A percentile compares a stretch with the other conserved stretches of the same genome.
phyloP scores from a whole-genome alignment of 2,113 vertebrate genomes.

The Psittacus erithacus region DNA sequence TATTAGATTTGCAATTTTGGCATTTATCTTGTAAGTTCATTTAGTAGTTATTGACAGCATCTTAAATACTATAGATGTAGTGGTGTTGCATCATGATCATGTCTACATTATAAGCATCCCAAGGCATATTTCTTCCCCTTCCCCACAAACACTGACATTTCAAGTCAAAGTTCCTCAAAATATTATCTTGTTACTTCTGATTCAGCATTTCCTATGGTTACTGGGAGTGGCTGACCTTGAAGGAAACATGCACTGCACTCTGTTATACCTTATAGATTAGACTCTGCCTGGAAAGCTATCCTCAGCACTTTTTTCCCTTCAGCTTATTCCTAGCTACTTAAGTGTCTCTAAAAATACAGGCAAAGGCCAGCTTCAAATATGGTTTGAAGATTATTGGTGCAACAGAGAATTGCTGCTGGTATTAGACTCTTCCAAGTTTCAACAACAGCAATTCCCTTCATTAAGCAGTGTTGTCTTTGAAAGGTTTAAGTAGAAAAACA shows the following conservation, averaged over 20 bases:
- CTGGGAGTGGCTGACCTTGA: neutral
- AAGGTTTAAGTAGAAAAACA: neutral
- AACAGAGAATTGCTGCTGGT: neutral
- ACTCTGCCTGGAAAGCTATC: neutral
- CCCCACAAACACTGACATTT: neutral
- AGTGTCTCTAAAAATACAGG: neutral
- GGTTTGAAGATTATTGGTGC: neutral
- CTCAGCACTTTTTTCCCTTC: neutral
- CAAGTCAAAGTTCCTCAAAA: neutral
- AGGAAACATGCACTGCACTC: rapidly evolving
- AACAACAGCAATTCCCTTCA: neutral
- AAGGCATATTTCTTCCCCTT: neutral
- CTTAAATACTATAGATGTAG: neutral
- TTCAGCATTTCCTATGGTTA: neutral
- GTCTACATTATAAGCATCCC: neutral
- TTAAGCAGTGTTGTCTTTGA: neutral
- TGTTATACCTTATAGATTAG: neutral
- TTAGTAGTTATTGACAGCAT: neutral
- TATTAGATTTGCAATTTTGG: neutral
- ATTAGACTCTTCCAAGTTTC: neutral
- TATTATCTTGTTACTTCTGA: neutral
- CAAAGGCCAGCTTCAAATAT: neutral
- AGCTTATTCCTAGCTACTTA: neutral
- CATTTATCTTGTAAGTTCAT: neutral
- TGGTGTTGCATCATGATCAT: neutral